A percentile compares a stretch with the other conserved stretches of the same genome.
phyloP scores from a whole-genome alignment of 2,797 vertebrate species.

The Rhinella marina region DNA sequence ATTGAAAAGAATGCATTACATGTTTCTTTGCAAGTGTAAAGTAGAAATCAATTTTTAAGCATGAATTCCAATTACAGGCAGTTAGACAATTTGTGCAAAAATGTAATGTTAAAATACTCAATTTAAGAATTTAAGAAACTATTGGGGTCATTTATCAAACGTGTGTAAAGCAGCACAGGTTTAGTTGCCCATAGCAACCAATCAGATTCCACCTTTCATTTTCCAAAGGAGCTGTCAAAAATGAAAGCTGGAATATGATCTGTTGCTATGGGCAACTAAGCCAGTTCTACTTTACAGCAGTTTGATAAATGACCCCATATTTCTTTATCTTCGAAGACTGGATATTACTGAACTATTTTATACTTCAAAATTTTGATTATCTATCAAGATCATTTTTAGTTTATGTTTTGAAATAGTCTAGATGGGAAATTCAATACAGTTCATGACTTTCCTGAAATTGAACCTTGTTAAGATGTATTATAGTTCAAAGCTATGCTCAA shows the following conservation, averaged over 20 bases:
- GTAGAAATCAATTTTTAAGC: background rate
- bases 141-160: background rate
- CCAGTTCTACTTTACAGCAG: too few species aligned
- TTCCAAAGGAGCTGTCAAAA: too few species aligned
- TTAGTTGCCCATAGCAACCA: too few species aligned
- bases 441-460: background rate
- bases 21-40: constrained; percentile 6
- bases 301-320: background rate
- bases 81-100: constrained; percentile 18
- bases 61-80: background rate
- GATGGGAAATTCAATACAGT: background rate
- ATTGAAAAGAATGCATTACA: constrained; percentile 22
- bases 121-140: background rate
- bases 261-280: too few species aligned
- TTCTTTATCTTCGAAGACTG: background rate
- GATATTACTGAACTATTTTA: background rate
- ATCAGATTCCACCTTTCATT: too few species aligned
- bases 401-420: background rate
- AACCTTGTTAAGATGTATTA: background rate
- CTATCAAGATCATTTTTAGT: background rate
- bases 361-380: background rate
- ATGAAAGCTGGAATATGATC: too few species aligned
- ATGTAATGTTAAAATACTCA: background rate
- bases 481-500: background rate
- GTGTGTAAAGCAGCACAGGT: too few species aligned